Evolutionary conservation across 1,140 invertebrate genomes (phyloP), one percentile per base, ranked within the genome.

Genomic region (Adelges cooleyi): DNA sequence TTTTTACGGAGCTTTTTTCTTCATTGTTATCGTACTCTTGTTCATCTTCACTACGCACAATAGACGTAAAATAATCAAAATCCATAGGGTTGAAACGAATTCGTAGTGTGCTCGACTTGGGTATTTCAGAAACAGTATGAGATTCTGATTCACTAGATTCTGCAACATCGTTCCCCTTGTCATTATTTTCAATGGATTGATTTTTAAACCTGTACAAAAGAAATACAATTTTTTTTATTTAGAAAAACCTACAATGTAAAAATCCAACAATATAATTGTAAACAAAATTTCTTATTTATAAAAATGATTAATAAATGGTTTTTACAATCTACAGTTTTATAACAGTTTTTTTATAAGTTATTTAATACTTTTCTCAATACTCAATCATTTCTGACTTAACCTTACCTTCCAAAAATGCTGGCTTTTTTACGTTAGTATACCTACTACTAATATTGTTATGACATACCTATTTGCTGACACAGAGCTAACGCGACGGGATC

Each of bases 51-150:
- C 80, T 81, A 1, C 79, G 72, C 0, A 81, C 71, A 0, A 80
- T 75, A 0, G 78, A 79, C 23, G 81, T 80, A 69, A 84, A 84
- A 68, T 84, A 84, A 48, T 82, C 79, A 69, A 84, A 84, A 67
- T 83, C 81, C 75, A 82, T 81, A n/a, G 78, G 77, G 49, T 82
- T 80, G 2, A 81, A 69, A 25, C 77, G 75, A 20, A 83, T 79
- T 69, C 81, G 38, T 22, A 62, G 17, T 9, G 56, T 48, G 25
- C 25, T 62, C 0, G 56, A 48, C 13, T 62, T 62, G 2, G 44
- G 10, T 36, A 48, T 20, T 29, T 62, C 56, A 23, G 44, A 46
- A 20, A 42, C 5, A 33, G 25, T 62, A 29, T 46, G 56, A 46
- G 23, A 48, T 2, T 62, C 56, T 4, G 56, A 62, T 29, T 62